Evolutionary conservation across 2,113 vertebrate genomes (phyloP).

Genomic region (Ramphastos sulfuratus): DNA sequence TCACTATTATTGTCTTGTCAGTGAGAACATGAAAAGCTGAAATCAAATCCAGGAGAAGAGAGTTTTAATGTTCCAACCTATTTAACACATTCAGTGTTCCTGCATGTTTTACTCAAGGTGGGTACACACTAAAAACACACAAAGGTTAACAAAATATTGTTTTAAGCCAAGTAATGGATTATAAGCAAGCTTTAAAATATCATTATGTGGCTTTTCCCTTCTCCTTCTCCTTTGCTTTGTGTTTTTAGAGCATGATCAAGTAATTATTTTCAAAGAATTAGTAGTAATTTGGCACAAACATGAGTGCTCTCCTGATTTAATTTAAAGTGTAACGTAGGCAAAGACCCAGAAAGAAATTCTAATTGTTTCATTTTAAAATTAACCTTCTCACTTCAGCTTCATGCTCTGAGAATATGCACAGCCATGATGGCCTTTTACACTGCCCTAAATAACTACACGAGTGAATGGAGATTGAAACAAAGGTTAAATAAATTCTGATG

Average conservation of each 20-base stretch:
- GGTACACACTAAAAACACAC: neutral
- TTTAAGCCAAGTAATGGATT: slow-evolving; percentile 43
- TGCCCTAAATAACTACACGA: neutral
- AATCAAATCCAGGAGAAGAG: neutral
- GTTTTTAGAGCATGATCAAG: slow-evolving; percentile 57
- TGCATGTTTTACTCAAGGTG: neutral
- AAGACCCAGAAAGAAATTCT: slow-evolving; percentile 48
- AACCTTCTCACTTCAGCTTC: slow-evolving; percentile 57
- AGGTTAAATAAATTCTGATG: neutral
- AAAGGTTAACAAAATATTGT: slow-evolving; percentile 26
- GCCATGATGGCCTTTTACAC: accelerated
- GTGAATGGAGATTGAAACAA: neutral
- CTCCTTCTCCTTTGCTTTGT: neutral
- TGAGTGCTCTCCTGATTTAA: slow-evolving; percentile 63
- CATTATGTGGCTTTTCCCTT: slow-evolving; percentile 44
- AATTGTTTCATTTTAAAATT: slow-evolving; percentile 66
- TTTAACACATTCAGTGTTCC: neutral
- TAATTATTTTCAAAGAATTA: slow-evolving; percentile 59
- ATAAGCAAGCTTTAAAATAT: slow-evolving; percentile 55
- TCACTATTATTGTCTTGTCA: neutral
- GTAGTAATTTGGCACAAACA: slow-evolving; percentile 48
- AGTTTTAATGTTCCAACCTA: neutral
- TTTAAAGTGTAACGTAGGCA: slow-evolving; percentile 43
- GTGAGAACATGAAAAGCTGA: neutral
- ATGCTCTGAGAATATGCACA: slow-evolving; percentile 15